Evolutionary conservation across 2,113 vertebrate genomes (phyloP).

Genomic region (Phylloscopus whistleri): DNA sequence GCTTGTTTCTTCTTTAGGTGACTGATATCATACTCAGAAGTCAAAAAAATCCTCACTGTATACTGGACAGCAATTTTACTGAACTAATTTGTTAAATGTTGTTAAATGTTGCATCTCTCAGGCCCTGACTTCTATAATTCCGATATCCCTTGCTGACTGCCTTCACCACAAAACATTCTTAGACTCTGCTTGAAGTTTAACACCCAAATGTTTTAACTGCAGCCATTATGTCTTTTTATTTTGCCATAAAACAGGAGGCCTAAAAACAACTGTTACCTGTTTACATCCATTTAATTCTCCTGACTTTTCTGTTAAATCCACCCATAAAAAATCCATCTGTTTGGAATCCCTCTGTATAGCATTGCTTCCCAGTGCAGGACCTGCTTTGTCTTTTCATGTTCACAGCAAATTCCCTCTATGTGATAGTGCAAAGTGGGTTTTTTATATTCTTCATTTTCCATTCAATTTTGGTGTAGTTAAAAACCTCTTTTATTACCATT

Average conservation of each 20-base stretch:
- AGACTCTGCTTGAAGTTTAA: not conserved
- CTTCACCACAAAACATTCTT: not conserved
- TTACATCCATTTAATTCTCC: not conserved
- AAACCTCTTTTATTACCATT: not conserved
- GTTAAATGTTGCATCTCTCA: not conserved
- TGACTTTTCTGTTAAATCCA: not conserved
- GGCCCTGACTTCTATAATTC: not conserved
- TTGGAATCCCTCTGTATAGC: not conserved
- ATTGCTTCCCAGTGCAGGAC: not conserved
- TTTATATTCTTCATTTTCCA: not conserved
- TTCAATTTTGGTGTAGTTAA: not conserved
- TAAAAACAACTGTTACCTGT: not conserved
- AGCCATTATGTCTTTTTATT: not conserved
- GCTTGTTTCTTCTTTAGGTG: not conserved
- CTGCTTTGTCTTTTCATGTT: not conserved
- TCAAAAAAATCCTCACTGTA: not conserved
- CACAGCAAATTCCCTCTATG: not conserved
- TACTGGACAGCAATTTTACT: not conserved
- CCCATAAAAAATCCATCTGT: not conserved
- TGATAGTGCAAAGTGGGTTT: not conserved
- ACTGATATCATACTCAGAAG: not conserved
- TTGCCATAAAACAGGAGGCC: not conserved
- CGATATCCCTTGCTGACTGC: not conserved
- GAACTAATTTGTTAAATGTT: not conserved
- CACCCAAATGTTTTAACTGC: not conserved